These are phyloP conservation scores for Terrapene triunguis DNA, from an alignment of 2,113 vertebrate species.

Conservation along the genomic window DNA sequence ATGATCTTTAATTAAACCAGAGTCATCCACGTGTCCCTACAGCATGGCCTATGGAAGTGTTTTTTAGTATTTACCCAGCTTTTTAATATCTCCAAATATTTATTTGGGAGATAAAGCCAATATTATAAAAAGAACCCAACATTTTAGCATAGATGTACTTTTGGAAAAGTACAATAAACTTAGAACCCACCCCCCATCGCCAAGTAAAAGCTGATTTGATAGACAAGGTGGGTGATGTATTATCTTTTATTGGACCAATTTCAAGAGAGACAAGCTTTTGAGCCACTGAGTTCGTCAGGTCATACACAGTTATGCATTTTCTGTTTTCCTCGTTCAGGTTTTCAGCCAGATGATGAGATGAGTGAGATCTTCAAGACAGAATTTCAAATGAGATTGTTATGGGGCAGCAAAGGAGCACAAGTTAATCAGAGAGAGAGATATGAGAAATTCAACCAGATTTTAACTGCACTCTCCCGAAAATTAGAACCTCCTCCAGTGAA, in stretches of 20 bases:
- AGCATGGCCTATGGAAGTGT: not conserved
- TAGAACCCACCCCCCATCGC: not conserved
- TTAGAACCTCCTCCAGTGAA: constrained; percentile 87
- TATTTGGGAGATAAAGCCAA: not conserved
- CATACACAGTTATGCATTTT: not conserved
- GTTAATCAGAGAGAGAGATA: constrained; percentile 94
- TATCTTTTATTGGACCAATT: too few species aligned
- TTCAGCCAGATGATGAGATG: constrained; percentile 90
- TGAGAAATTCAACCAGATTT: constrained; percentile 94
- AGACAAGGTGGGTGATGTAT: too few species aligned
- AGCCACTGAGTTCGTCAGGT: too few species aligned
- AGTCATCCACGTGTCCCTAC: not conserved
- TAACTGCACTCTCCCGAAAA: constrained; percentile 95
- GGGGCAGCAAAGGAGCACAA: constrained; percentile 95
- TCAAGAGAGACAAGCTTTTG: too few species aligned
- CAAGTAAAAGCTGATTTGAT: not conserved
- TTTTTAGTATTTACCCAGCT: not conserved
- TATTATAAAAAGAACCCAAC: not conserved
- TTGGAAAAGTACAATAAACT: not conserved
- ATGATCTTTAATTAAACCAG: not conserved
- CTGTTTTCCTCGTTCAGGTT: constrained; percentile 80
- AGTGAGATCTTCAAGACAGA: constrained; percentile 95
- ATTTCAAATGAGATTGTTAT: constrained; percentile 95
- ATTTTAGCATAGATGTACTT: not conserved
- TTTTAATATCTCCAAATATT: not conserved